Percentiles rank a stretch among this genome's conserved stretches.
Evolutionary conservation across 2,888 invertebrate genomes (phyloP).

Genomic region (Alviniconcha strummeri): DNA sequence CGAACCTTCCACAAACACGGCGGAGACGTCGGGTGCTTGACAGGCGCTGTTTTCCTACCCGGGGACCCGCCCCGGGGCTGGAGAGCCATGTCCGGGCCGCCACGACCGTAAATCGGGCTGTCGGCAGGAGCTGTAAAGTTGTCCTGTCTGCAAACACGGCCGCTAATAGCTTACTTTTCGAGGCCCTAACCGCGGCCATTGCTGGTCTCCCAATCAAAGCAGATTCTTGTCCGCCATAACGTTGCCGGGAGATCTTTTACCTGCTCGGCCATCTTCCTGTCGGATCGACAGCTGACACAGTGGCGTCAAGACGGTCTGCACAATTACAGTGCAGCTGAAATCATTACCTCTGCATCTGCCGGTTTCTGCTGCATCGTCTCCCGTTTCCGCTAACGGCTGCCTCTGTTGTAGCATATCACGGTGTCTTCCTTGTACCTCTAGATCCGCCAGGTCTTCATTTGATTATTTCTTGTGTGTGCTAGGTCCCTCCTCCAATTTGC

Average conservation of each 20-base stretch:
- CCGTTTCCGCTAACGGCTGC: no score
- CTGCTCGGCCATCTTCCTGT: no score
- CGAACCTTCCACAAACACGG: neutral
- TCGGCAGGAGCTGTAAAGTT: neutral
- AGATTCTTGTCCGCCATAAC: neutral
- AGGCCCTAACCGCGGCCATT: neutral
- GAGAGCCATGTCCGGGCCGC: neutral
- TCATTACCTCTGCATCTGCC: no score
- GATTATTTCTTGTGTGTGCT: no score
- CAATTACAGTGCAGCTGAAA: no score
- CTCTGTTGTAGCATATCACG: no score
- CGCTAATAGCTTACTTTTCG: neutral
- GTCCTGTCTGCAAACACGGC: conserved; percentile 5
- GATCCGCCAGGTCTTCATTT: no score
- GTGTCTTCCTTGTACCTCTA: no score
- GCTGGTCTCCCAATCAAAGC: neutral
- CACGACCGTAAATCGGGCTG: neutral
- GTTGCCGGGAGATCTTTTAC: neutral
- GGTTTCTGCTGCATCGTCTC: no score
- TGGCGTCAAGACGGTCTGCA: no score
- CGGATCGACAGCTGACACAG: no score
- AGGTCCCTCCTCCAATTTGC: no score
- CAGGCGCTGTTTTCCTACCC: neutral
- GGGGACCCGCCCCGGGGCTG: neutral
- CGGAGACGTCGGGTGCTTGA: neutral